Evolutionary conservation across 2,888 invertebrate genomes (phyloP).

Genomic region (Xestia c-nigrum): DNA sequence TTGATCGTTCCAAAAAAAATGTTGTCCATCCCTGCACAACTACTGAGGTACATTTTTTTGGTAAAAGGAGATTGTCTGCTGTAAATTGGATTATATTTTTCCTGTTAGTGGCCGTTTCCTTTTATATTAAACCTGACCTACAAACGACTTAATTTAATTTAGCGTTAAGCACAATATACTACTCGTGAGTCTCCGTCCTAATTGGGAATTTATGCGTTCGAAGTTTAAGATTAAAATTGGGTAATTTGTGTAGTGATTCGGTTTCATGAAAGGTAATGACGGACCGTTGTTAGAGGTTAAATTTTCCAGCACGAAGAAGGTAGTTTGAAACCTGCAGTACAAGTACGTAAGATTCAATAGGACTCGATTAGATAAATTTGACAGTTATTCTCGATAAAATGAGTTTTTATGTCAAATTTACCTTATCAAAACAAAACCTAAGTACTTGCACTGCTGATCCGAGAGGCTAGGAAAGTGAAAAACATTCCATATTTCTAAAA

Average conservation of each 20-base stretch:
- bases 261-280: no score
- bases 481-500: background rate
- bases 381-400: no score
- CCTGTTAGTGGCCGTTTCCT: slow-evolving; percentile 42
- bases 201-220: background rate
- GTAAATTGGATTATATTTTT: slow-evolving; percentile 55
- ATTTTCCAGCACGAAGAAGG: background rate
- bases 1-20: no score
- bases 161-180: slow-evolving; percentile 30
- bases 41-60: slow-evolving; percentile 25
- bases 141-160: slow-evolving; percentile 41
- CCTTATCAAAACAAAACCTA: no score
- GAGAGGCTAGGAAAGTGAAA: background rate
- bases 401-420: no score
- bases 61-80: slow-evolving; percentile 32
- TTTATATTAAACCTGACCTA: slow-evolving; percentile 45
- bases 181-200: slow-evolving; percentile 7
- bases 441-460: no score
- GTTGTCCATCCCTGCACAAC: background rate
- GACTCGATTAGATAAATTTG: no score
- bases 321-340: background rate
- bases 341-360: no score
- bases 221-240: background rate
- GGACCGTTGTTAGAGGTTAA: no score
- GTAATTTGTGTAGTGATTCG: background rate